Evolutionary conservation across 2,797 vertebrate species (phyloP), one percentile per base, ranked within the genome.

Genomic region (Scomberomorus guttatus): DNA sequence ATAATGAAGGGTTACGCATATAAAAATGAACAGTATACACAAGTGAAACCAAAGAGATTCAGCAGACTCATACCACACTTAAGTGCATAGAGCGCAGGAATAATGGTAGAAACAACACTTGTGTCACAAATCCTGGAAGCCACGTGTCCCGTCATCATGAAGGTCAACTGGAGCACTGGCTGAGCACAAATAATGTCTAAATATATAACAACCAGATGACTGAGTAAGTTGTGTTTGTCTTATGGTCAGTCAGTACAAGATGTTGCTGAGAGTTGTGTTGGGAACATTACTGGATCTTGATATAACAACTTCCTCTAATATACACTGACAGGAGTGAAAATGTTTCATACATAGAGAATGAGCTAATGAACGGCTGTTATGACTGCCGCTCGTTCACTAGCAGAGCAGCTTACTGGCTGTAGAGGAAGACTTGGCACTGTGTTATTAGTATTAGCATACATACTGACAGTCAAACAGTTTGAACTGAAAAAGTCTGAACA

Each of bases 11-110:
- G 70, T 61, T 46, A 54, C 14, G 37, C 69, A 63, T 84, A 48
- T 87, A 79, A 87, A 90, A 90, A 83, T 70, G 67, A 80, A 29
- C 77, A 76, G 79, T 39, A 50, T 83, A 90, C 72, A 89, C 77
- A 81, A 89, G 81, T 80, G 61, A 82, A 83, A 76, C 65, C 84
- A 88, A 85, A 82, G 77, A 80, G 24, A 60, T 62, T 65, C 71
- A 27, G 65, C 24, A 75, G 64, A 75, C 62, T 68, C 75, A 65
- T 75, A 62, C n/a, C 76, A 62, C 63, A 77, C 68, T 44, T 52
- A 46, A 66, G 75, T 37, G 24, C 10, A 56, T 9, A 56, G 18
- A 77, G 58, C 18, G 5, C n/a, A 25, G 48, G 46, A 75, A 82
- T 59, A 54, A 80, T 34, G 27, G 22, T 18, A 76, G 73, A 80